These are phyloP conservation scores for Rhamphomyia laevipes DNA, from an alignment of 2,888 invertebrate genomes.

Conservation along the genomic window DNA sequence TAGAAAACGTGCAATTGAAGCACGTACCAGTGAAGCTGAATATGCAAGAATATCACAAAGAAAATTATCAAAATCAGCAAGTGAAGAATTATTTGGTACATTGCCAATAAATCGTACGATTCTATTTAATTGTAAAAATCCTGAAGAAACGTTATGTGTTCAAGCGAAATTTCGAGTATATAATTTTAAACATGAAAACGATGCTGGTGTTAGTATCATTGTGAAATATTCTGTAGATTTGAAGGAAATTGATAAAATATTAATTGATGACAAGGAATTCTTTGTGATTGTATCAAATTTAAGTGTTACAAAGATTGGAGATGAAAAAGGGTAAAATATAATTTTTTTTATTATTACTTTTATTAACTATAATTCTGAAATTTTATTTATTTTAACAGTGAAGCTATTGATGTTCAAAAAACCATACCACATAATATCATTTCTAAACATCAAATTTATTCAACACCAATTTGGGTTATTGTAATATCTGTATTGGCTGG, in stretches of 20 bases:
- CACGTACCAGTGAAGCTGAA: constrained; percentile 26
- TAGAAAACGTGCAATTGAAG: constrained; percentile 23
- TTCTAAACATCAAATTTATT: constrained; percentile 30
- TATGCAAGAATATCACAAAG: constrained; percentile 28
- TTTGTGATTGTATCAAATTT: constrained; percentile 31
- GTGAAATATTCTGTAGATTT: constrained; percentile 31
- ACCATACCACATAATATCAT: constrained; percentile 34
- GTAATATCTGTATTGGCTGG: constrained; percentile 38
- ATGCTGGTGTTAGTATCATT: constrained; percentile 26
- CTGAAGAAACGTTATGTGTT: constrained; percentile 28
- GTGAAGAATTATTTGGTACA: constrained; percentile 29
- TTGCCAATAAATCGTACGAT: constrained; percentile 36
- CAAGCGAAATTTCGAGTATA: constrained; percentile 30
- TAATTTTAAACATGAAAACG: constrained; percentile 26
- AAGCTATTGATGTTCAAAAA: constrained; percentile 23
- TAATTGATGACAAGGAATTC: constrained; percentile 35
- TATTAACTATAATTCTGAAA: not conserved
- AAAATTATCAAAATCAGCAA: constrained; percentile 26
- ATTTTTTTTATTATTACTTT: not conserved
- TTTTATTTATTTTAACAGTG: constrained; percentile 10
- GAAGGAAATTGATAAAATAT: constrained; percentile 32
- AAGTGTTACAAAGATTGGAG: constrained; percentile 26
- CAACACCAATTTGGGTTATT: constrained; percentile 37
- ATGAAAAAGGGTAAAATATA: constrained; percentile 17
- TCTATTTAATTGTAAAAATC: constrained; percentile 34